phyloP scores from a whole-genome alignment of 1,140 invertebrate species.

The Thaumatotibia leucotreta region DNA sequence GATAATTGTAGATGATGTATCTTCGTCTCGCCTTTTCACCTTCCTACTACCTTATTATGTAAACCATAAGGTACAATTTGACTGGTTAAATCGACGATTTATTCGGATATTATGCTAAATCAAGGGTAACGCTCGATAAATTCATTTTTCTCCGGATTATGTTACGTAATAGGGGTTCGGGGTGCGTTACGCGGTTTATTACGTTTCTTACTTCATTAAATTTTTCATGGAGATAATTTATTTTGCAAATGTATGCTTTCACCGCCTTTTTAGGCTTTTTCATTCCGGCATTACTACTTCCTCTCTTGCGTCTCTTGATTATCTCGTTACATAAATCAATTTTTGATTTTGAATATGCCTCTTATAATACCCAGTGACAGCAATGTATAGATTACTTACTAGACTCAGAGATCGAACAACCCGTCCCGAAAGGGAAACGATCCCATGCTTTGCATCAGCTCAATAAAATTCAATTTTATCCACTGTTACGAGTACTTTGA shows the following conservation, averaged over 20 bases:
- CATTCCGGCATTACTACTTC: too few species aligned
- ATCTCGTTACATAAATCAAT: neutral
- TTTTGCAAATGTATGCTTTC: neutral
- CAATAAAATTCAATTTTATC: too few species aligned
- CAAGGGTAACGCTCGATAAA: neutral
- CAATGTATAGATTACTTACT: too few species aligned
- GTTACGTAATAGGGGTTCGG: neutral
- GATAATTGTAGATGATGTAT: constrained; percentile 12
- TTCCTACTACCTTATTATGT: neutral
- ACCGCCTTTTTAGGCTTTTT: neutral
- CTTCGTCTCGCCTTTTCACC: neutral
- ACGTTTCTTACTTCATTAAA: neutral
- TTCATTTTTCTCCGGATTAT: neutral
- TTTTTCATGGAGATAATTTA: neutral
- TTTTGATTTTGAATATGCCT: neutral
- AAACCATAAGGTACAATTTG: neutral
- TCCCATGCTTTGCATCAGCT: too few species aligned
- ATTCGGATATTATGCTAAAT: constrained; percentile 6
- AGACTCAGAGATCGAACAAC: too few species aligned
- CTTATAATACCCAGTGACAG: neutral
- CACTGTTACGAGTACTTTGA: too few species aligned
- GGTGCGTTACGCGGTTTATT: neutral
- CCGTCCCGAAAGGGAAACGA: too few species aligned
- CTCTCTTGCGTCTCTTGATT: neutral
- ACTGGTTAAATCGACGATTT: neutral